A percentile compares a stretch with the other conserved stretches of the same genome.
phyloP scores from a whole-genome alignment of 2,797 vertebrate genomes.

The Typhlichthys eigenmanni region DNA sequence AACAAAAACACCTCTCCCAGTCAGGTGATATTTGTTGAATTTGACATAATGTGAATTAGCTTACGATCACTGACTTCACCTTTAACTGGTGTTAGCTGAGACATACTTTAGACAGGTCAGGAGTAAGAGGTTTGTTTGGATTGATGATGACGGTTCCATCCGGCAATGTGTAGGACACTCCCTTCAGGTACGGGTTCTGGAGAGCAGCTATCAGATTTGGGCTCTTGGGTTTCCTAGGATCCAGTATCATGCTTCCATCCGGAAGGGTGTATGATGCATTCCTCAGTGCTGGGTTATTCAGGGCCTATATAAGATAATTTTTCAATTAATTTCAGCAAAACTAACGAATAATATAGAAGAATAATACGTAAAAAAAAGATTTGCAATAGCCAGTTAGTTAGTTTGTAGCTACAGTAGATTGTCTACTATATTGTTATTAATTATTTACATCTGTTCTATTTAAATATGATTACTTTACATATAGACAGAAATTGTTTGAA shows the following conservation, averaged over 20 bases:
- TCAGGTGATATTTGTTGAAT: too few species aligned
- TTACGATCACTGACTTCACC: too few species aligned
- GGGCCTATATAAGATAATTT: conserved; percentile 58
- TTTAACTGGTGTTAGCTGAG: neutral
- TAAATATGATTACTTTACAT: too few species aligned
- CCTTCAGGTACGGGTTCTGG: conserved; percentile 70
- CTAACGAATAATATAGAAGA: neutral
- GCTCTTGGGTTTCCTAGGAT: conserved; percentile 71
- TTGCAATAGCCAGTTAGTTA: too few species aligned
- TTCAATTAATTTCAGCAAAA: conserved; percentile 7
- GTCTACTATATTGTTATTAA: too few species aligned
- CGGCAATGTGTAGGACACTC: conserved; percentile 70
- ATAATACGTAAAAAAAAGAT: too few species aligned
- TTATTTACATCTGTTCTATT: too few species aligned
- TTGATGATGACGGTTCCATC: conserved; percentile 78
- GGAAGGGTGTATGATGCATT: conserved; percentile 71
- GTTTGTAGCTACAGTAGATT: too few species aligned
- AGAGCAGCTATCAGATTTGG: conserved; percentile 69
- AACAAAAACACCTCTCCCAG: too few species aligned
- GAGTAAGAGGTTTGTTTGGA: conserved; percentile 64
- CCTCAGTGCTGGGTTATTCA: conserved; percentile 74
- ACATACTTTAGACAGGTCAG: conserved; percentile 64
- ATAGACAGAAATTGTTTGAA: neutral
- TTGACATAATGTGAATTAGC: too few species aligned
- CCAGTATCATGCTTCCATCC: conserved; percentile 76